A percentile compares a stretch with the other conserved stretches of the same genome.
These are phyloP conservation scores for Lacerta agilis DNA, from an alignment of 2,797 vertebrate species.

Conservation along the genomic window DNA sequence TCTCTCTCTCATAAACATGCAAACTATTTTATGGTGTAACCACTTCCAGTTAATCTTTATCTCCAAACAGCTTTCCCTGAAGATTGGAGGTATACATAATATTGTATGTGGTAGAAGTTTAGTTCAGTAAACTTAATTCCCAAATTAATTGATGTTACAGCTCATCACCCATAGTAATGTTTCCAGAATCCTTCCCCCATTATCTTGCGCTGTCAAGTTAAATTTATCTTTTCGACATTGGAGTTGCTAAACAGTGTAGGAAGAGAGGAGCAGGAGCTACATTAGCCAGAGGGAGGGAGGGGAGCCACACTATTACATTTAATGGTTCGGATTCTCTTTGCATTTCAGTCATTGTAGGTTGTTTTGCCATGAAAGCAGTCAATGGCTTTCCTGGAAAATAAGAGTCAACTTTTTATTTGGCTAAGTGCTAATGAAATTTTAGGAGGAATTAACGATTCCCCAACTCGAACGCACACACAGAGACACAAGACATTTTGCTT, in stretches of 20 bases:
- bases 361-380: conserved; percentile 10
- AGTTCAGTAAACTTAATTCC: conserved; percentile 49
- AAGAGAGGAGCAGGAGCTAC: conserved; percentile 19
- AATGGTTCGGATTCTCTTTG: background rate
- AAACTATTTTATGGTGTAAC: conserved; percentile 35
- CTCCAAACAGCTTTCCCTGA: conserved; percentile 43
- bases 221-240: conserved; percentile 45
- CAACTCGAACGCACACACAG: background rate
- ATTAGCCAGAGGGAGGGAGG: background rate
- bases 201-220: conserved; percentile 39
- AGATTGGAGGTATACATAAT: conserved; percentile 28
- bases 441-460: background rate
- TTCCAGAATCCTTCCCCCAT: conserved; percentile 50
- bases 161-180: conserved; percentile 36
- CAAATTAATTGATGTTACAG: conserved; percentile 55
- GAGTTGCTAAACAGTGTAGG: conserved; percentile 16
- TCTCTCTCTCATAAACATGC: background rate
- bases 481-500: background rate
- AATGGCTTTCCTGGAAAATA: background rate
- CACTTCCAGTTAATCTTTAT: conserved; percentile 37
- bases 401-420: background rate
- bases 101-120: conserved; percentile 35
- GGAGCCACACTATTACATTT: background rate
- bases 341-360: conserved; percentile 1
- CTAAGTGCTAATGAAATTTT: conserved; percentile 7